Evolutionary conservation across 2,888 invertebrate genomes (phyloP).

Genomic region (Hipparchia semele): DNA sequence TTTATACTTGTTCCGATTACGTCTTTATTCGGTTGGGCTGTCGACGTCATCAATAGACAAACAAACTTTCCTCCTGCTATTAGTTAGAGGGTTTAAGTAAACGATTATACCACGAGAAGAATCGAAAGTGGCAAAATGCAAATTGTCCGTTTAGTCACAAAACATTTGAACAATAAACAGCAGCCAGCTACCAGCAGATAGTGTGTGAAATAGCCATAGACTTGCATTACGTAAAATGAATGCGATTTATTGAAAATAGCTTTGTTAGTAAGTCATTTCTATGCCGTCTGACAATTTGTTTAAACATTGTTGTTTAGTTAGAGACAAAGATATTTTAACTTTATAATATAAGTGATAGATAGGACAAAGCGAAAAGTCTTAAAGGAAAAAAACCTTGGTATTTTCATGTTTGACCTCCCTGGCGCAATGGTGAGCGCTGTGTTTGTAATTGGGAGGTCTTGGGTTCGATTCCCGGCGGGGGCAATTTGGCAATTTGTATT

Average conservation of each 20-base stretch:
- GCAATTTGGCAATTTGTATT: too few relatives aligned
- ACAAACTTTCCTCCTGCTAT: not conserved
- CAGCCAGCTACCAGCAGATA: not conserved
- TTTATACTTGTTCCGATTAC: too few relatives aligned
- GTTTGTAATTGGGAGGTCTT: too few relatives aligned
- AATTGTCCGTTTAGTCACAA: not conserved
- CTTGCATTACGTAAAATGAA: slow-evolving; percentile 4
- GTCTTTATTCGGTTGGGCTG: too few relatives aligned
- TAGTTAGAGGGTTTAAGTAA: not conserved
- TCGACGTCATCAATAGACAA: not conserved
- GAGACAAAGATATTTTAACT: not conserved
- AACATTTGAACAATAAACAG: not conserved
- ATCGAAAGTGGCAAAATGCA: slow-evolving; percentile 13
- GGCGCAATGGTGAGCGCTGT: too few relatives aligned
- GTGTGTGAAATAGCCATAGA: not conserved
- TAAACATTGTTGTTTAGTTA: not conserved
- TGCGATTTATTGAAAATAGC: slow-evolving; percentile 4
- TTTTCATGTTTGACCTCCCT: not conserved
- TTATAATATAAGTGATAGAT: not conserved
- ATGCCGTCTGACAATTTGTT: not conserved
- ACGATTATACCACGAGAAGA: not conserved
- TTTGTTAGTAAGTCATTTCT: slow-evolving; percentile 7
- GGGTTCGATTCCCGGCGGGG: too few relatives aligned
- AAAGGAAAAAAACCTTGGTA: not conserved
- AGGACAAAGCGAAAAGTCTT: not conserved